Evolutionary conservation across 1,140 invertebrate genomes (phyloP).

Genomic region (Lepidurus apus): DNA sequence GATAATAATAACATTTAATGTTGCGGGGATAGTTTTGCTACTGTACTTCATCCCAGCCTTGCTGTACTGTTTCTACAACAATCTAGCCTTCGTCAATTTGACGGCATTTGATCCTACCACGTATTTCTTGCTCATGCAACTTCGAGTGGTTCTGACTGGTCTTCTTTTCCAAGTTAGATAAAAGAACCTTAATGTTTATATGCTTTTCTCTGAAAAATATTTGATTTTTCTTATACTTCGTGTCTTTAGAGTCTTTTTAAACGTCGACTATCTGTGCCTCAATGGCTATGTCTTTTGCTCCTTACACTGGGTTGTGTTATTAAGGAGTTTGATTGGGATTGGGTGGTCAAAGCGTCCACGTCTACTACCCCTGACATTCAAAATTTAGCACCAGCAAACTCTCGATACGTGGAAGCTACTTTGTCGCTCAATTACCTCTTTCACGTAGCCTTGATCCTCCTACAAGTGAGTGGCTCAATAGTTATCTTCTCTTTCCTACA

Average conservation of each 20-base stretch:
- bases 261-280: conserved; percentile 69
- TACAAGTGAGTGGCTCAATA: conserved; percentile 23
- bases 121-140: conserved; percentile 87
- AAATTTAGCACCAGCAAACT: conserved; percentile 9
- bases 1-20: conserved; percentile 22
- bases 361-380: not conserved
- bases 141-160: conserved; percentile 86
- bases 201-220: too few species aligned
- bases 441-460: conserved; percentile 32
- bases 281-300: conserved; percentile 83
- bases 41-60: conserved; percentile 85
- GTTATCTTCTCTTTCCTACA: not conserved
- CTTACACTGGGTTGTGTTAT: conserved; percentile 86
- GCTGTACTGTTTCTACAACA: conserved; percentile 92
- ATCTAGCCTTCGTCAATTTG: conserved; percentile 86
- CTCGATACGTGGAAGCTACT: not conserved
- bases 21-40: conserved; percentile 57
- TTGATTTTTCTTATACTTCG: too few species aligned
- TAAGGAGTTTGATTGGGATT: conserved; percentile 71
- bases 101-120: conserved; percentile 88
- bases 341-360: conserved; percentile 38
- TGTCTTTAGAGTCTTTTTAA: conserved; percentile 69
- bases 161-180: conserved; percentile 68
- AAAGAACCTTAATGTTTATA: not conserved
- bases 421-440: conserved; percentile 25